A percentile compares a stretch with the other conserved stretches of the same genome.
These are phyloP conservation scores for Amphilophus citrinellus DNA, from an alignment of 2,113 vertebrate species.

Conservation along the genomic window DNA sequence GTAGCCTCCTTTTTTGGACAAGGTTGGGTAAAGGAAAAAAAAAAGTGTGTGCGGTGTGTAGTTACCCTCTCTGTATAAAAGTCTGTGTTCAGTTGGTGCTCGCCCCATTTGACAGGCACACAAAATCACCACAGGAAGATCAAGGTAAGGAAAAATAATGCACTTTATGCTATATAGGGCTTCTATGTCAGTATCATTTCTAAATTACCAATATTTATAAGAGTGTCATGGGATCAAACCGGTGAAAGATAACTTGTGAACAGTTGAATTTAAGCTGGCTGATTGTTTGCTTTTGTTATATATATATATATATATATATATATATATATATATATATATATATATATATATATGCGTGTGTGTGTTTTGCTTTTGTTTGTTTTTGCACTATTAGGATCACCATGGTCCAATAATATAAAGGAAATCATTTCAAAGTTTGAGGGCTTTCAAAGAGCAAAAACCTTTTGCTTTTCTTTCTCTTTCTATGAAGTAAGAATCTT, in stretches of 20 bases:
- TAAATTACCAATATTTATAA: neutral
- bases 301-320: neutral
- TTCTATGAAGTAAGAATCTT: neutral
- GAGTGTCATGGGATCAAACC: neutral
- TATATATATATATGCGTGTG: neutral
- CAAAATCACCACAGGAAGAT: neutral
- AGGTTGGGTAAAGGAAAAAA: neutral
- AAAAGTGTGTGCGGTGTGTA: neutral
- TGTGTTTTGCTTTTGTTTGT: neutral
- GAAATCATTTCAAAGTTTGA: neutral
- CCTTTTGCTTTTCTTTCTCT: neutral
- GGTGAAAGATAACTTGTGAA: neutral
- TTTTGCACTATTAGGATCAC: neutral
- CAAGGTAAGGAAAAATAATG: slow-evolving; percentile 45
- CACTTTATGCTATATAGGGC: neutral
- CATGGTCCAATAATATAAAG: neutral
- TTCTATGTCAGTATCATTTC: neutral
- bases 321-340: neutral
- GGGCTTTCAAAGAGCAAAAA: neutral
- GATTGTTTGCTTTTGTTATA: neutral
- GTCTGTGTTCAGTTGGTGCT: neutral
- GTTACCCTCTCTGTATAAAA: slow-evolving; percentile 10
- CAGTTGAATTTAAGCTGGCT: neutral
- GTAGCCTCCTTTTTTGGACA: slow-evolving; percentile 1
- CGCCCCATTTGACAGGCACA: neutral